Conservation (phyloP, 2,797 vertebrate genomes). For the Chrysocyon brachyurus region DNA sequence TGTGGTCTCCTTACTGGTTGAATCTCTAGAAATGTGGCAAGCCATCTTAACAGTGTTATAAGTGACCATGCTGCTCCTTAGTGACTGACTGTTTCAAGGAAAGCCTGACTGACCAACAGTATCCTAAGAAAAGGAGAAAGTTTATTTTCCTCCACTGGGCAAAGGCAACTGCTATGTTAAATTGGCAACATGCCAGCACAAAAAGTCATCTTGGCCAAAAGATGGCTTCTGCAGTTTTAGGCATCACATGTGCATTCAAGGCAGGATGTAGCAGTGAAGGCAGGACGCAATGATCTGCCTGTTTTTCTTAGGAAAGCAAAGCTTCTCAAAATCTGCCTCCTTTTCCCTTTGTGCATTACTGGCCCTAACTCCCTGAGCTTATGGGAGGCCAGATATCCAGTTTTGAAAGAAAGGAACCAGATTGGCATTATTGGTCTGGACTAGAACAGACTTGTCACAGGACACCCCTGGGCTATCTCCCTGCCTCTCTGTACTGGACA, state of each 20-base stretch:
- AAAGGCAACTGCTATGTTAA: neutral
- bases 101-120: neutral
- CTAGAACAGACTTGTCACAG: neutral
- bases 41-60: neutral
- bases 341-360: neutral
- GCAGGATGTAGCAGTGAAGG: neutral
- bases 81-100: neutral
- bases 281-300: neutral
- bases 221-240: neutral
- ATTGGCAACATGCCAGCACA: neutral
- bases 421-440: neutral
- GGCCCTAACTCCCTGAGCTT: neutral
- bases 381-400: neutral
- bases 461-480: too few species aligned
- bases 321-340: neutral
- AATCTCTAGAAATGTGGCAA: neutral
- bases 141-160: neutral
- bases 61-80: neutral
- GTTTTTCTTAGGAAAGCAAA: constrained; percentile 5
- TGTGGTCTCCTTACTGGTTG: neutral
- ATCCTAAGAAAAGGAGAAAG: neutral
- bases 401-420: constrained; percentile 4
- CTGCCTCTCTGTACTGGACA: neutral
- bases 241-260: neutral
- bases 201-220: neutral